These are phyloP conservation scores for Pseudomyrmex sp. DNA, from an alignment of 1,140 invertebrate genomes.

Conservation along the genomic window DNA sequence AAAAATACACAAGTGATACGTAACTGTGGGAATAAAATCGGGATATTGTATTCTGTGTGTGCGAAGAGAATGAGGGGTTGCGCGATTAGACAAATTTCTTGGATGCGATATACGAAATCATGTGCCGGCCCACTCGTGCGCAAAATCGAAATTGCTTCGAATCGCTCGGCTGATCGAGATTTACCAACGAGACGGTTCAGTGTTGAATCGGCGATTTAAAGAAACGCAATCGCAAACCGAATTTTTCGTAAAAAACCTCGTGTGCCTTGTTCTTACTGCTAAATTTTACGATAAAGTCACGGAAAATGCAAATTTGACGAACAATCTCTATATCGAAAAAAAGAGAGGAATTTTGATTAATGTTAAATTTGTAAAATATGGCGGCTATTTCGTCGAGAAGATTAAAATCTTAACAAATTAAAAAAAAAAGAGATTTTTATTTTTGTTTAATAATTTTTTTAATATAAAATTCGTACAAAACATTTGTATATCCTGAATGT, in stretches of 20 bases:
- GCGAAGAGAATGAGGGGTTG: no score
- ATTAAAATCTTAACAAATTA: no score
- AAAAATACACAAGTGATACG: constrained; percentile 49
- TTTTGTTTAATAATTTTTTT: no score
- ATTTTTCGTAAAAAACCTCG: constrained; percentile 3
- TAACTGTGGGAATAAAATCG: constrained; percentile 59
- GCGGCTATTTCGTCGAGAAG: no score
- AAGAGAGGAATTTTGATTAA: no score
- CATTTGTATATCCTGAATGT: no score
- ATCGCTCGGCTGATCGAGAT: not conserved
- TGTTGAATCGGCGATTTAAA: constrained; percentile 8
- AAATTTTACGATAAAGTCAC: constrained; percentile 6
- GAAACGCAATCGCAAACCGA: constrained; percentile 2
- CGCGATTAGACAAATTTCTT: not conserved
- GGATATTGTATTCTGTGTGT: not conserved
- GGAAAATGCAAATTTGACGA: no score
- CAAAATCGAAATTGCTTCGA: constrained; percentile 17
- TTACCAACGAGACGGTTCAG: not conserved
- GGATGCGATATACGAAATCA: not conserved
- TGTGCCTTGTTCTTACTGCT: constrained; percentile 29
- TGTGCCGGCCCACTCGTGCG: not conserved
- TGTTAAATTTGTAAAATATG: no score
- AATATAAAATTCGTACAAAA: not conserved
- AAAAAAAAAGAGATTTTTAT: no score
- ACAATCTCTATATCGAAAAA: no score